These are phyloP conservation scores for Sesia apiformis DNA, from an alignment of 2,888 invertebrate genomes.

Conservation along the genomic window DNA sequence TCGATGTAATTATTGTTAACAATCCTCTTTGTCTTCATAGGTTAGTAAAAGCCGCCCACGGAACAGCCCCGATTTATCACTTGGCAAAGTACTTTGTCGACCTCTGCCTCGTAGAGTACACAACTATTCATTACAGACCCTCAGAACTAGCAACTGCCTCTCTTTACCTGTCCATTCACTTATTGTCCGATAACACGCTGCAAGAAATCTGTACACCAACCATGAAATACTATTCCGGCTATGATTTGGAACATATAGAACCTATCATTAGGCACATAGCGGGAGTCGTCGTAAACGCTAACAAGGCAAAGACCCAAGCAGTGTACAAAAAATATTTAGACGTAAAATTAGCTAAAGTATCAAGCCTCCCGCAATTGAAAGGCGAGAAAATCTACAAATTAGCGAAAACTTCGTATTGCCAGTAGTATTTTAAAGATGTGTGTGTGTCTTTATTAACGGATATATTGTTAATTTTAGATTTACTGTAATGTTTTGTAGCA, in stretches of 20 bases:
- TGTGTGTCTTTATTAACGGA: too few relatives aligned
- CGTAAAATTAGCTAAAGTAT: conserved; percentile 76
- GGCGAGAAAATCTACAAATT: conserved; percentile 45
- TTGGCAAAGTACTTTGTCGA: conserved; percentile 95
- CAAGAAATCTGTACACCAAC: conserved; percentile 82
- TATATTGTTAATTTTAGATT: too few relatives aligned
- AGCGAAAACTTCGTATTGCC: conserved; percentile 12
- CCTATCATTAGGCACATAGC: conserved; percentile 82
- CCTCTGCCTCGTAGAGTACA: conserved; percentile 85
- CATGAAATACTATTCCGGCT: conserved; percentile 84
- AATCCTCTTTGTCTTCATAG: conserved; percentile 45
- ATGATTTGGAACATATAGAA: conserved; percentile 79
- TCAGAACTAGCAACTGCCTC: conserved; percentile 90
- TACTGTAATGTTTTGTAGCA: too few relatives aligned
- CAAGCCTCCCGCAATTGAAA: conserved; percentile 77
- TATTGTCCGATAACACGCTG: conserved; percentile 66
- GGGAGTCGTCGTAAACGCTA: conserved; percentile 78
- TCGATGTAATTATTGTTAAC: not conserved
- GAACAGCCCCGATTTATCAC: conserved; percentile 78
- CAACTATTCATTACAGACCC: conserved; percentile 84
- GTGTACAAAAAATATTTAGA: conserved; percentile 79
- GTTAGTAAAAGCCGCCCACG: conserved; percentile 75
- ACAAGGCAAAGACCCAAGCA: conserved; percentile 80
- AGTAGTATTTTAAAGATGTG: not conserved
- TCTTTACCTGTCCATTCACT: conserved; percentile 79